These are phyloP conservation scores for Bedellia somnulentella DNA, from an alignment of 2,888 invertebrate genomes.

Conservation along the genomic window DNA sequence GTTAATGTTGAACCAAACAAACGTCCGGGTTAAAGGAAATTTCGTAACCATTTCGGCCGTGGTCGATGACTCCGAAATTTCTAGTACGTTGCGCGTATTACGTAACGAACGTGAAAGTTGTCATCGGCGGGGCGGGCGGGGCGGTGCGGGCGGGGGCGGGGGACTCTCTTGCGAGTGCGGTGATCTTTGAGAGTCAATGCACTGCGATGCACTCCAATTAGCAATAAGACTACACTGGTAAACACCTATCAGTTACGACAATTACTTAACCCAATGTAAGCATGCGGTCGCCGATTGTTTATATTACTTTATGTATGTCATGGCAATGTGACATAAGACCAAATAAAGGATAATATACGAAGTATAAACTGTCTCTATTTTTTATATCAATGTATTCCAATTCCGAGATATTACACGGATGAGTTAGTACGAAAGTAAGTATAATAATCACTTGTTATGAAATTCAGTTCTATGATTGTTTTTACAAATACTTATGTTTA, in stretches of 20 bases:
- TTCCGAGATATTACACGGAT: no score
- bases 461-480: no score
- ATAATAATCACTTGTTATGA: no score
- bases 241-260: not conserved
- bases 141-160: not conserved
- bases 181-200: constrained; percentile 25
- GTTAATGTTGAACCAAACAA: constrained; percentile 9
- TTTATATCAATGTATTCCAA: no score
- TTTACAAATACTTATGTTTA: no score
- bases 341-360: no score
- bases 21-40: constrained; percentile 28
- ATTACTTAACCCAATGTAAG: not conserved
- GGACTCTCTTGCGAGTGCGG: constrained; percentile 15
- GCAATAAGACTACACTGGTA: constrained; percentile 6
- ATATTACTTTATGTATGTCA: no score
- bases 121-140: constrained; percentile 29
- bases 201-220: constrained; percentile 23
- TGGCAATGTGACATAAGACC: no score
- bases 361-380: no score
- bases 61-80: constrained; percentile 60
- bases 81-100: constrained; percentile 47
- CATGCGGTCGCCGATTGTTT: no score
- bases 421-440: no score
- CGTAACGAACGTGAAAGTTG: constrained; percentile 44
- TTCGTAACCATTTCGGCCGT: constrained; percentile 39